These are phyloP conservation scores for Eupleurogrammus muticus DNA, from an alignment of 2,797 vertebrate species.

Conservation along the genomic window DNA sequence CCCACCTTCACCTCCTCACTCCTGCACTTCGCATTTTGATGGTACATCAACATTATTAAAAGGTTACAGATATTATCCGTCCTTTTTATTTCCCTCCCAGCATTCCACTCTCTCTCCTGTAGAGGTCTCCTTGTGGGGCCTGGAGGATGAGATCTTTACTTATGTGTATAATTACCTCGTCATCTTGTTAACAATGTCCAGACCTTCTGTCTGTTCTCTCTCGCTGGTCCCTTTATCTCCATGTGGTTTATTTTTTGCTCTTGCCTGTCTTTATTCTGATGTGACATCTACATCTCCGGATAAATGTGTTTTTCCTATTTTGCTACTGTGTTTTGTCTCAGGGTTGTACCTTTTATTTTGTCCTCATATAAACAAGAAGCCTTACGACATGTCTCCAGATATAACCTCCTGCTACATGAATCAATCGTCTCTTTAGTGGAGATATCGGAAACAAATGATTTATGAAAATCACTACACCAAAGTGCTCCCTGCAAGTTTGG, in stretches of 20 bases:
- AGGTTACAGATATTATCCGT: slow-evolving; percentile 43
- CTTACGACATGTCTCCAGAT: slow-evolving; percentile 38
- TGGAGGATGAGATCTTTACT: slow-evolving; percentile 60
- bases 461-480: slow-evolving; percentile 10
- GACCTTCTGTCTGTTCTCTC: slow-evolving; percentile 44
- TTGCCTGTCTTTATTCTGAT: slow-evolving; percentile 15
- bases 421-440: slow-evolving; percentile 27
- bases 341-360: slow-evolving; percentile 62
- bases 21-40: slow-evolving; percentile 41
- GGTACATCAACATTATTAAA: slow-evolving; percentile 51
- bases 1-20: slow-evolving; percentile 19
- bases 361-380: slow-evolving; percentile 53
- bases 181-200: slow-evolving; percentile 72
- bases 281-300: slow-evolving; percentile 64
- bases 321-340: slow-evolving; percentile 58
- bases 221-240: slow-evolving; percentile 37
- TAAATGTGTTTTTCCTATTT: slow-evolving; percentile 59
- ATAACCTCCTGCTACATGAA: slow-evolving; percentile 50
- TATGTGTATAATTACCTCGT: slow-evolving; percentile 76
- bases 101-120: slow-evolving; percentile 8
- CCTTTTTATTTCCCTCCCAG: slow-evolving; percentile 17
- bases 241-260: slow-evolving; percentile 33
- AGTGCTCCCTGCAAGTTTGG: slow-evolving; percentile 24
- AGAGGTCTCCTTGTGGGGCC: slow-evolving; percentile 36
- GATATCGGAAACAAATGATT: slow-evolving; percentile 52